Percentiles rank a stretch among this genome's conserved stretches.
phyloP scores from a whole-genome alignment of 2,113 vertebrate genomes.

The Acanthisitta chloris region DNA sequence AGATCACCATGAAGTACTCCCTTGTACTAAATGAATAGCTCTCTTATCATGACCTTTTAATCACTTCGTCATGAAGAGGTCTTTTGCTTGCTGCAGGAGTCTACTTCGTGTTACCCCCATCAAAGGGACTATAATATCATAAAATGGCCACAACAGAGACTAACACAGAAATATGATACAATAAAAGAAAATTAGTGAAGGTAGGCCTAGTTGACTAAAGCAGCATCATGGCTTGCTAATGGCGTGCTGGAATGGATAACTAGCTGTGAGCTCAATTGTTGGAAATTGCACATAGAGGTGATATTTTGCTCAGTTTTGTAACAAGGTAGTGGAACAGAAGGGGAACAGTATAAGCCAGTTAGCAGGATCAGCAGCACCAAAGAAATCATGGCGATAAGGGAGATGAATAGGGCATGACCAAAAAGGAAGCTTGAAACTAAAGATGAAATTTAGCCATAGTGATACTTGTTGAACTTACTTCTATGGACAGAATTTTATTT shows the following conservation, averaged over 20 bases:
- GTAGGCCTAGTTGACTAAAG: not conserved
- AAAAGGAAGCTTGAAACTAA: not conserved
- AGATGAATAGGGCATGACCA: not conserved
- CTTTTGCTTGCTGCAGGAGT: slow-evolving; percentile 28
- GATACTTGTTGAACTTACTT: not conserved
- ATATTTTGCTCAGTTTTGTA: not conserved
- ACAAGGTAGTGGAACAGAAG: not conserved
- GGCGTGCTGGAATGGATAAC: not conserved
- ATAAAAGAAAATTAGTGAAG: slow-evolving; percentile 28
- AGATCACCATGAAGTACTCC: slow-evolving; percentile 17
- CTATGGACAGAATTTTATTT: not conserved
- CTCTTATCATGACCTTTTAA: slow-evolving; percentile 59
- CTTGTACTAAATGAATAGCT: slow-evolving; percentile 48
- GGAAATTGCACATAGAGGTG: not conserved
- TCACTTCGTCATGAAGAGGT: slow-evolving; percentile 27
- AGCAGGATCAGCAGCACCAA: not conserved
- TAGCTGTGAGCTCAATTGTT: slow-evolving; percentile 25
- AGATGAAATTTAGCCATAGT: not conserved
- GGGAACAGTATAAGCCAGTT: not conserved
- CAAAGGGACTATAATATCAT: not conserved
- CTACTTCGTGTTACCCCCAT: slow-evolving; percentile 5
- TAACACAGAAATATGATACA: not conserved
- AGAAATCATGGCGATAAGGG: not conserved
- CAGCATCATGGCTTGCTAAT: slow-evolving; percentile 13
- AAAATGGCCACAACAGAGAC: not conserved